Conservation (phyloP, 2,113 vertebrate species). For the Amazona vittata region DNA sequence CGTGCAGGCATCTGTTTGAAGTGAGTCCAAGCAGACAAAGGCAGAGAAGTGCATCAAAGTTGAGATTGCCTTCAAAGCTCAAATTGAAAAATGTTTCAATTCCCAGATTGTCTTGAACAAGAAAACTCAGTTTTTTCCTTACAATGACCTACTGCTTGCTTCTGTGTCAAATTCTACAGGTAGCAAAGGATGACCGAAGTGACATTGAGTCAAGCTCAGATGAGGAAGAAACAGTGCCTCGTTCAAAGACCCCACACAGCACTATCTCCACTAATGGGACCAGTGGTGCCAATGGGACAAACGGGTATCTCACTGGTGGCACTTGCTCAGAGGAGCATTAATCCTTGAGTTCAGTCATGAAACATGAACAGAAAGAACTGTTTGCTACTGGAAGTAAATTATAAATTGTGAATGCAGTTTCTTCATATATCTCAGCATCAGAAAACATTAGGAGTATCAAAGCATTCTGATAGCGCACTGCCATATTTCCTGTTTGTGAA, state of each 20-base stretch:
- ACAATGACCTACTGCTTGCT: not conserved
- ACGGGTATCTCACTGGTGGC: conserved; percentile 88
- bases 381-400: conserved; percentile 85
- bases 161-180: conserved; percentile 73
- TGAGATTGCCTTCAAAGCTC: not conserved
- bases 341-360: conserved; percentile 53
- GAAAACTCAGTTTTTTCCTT: not conserved
- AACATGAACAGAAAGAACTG: conserved; percentile 80
- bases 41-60: not conserved
- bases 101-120: not conserved
- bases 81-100: not conserved
- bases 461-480: conserved; percentile 81
- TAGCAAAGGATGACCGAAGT: conserved; percentile 92
- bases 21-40: not conserved
- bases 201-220: conserved; percentile 97
- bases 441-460: conserved; percentile 78
- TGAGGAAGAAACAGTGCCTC: conserved; percentile 84
- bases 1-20: not conserved
- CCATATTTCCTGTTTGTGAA: conserved; percentile 82
- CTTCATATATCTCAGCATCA: conserved; percentile 77
- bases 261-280: conserved; percentile 85
- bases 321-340: conserved; percentile 88
- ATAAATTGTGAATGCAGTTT: conserved; percentile 83
- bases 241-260: conserved; percentile 82
- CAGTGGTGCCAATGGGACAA: conserved; percentile 86